Base-by-base conservation (phyloP, 2,113 vertebrate genomes). In the Eclectus roratus region DNA sequence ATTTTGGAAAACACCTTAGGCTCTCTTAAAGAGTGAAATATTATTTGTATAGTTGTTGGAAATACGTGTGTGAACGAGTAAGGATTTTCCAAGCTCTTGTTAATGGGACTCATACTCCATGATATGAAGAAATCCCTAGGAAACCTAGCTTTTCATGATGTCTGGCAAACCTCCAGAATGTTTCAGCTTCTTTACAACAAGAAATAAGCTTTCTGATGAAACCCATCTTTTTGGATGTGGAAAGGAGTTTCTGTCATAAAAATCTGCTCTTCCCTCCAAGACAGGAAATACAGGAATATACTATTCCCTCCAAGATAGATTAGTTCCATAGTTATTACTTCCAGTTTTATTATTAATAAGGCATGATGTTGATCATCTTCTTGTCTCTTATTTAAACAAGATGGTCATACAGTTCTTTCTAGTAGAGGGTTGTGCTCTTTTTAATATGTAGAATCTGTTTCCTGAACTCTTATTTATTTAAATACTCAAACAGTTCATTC, bases 331-430 rank as follows among this genome's bases (percentile, higher is more conserved):
- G 93, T 95, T 97, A 93, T 90, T 94, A 93, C 93, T 96, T 97
- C 89, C 91, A 96, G 93, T 95, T 85, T 91, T 95, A 90, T 96
- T 96, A 91, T 94, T 95, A 96, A 93, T 94, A 93, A 93, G 43
- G 92, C 90, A 93, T 83, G 88, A 94, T 97, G 91, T 58, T 94
- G 88, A 95, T 95, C 53, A 70, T 96, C 72, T 47, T 91, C 83
- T 95, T 80, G 63, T 91, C 60, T 94, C 89, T 95, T 96, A 97
- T 94, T 96, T 93, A 92, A 96, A 96, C 93, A 97, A 96, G 91
- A 96, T 95, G 91, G 43, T 53, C 43, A 73, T 80, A 47, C 13
- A 2, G 17, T 73, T 95, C 68, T 90, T 89, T 93, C 95, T 82
- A 76, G 44, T 79, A 52, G 10, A 81, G 35, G 12, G 24, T 77